phyloP scores from a whole-genome alignment of 2,888 invertebrate species.

The Ophioninae sp. region DNA sequence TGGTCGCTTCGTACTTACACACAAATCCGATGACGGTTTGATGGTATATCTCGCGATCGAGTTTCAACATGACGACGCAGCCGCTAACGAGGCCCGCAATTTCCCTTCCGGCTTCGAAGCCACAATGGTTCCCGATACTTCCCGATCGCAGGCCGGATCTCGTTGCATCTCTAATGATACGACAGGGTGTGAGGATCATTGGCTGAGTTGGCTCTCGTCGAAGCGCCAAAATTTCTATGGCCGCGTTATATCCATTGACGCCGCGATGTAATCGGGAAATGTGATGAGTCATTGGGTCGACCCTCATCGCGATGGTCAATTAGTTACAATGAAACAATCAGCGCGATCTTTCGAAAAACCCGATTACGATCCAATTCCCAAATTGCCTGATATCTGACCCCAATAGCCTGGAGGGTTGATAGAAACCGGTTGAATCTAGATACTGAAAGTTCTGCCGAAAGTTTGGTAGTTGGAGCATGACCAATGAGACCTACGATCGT shows the following conservation, averaged over 20 bases:
- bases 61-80: slow-evolving; percentile 69
- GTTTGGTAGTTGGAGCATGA: not conserved
- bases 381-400: not conserved
- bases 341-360: slow-evolving; percentile 9
- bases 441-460: not conserved
- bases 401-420: not conserved
- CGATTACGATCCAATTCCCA: slow-evolving; percentile 15
- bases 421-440: not conserved
- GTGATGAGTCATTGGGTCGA: not conserved
- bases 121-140: slow-evolving; percentile 38
- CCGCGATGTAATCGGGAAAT: slow-evolving; percentile 22
- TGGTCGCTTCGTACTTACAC: slow-evolving; percentile 73
- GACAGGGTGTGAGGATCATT: slow-evolving; percentile 25
- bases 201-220: slow-evolving; percentile 24
- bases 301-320: slow-evolving; percentile 6
- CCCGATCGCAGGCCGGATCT: slow-evolving; percentile 38
- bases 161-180: slow-evolving; percentile 51
- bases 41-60: slow-evolving; percentile 74
- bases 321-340: slow-evolving; percentile 12
- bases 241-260: not conserved
- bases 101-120: slow-evolving; percentile 29
- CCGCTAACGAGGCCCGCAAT: slow-evolving; percentile 8
- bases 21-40: slow-evolving; percentile 76
- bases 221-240: not conserved
- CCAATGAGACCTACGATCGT: no score